Percentiles rank a stretch among this genome's conserved stretches.
phyloP scores from a whole-genome alignment of 2,797 vertebrate genomes.

The Phataginus tricuspis region DNA sequence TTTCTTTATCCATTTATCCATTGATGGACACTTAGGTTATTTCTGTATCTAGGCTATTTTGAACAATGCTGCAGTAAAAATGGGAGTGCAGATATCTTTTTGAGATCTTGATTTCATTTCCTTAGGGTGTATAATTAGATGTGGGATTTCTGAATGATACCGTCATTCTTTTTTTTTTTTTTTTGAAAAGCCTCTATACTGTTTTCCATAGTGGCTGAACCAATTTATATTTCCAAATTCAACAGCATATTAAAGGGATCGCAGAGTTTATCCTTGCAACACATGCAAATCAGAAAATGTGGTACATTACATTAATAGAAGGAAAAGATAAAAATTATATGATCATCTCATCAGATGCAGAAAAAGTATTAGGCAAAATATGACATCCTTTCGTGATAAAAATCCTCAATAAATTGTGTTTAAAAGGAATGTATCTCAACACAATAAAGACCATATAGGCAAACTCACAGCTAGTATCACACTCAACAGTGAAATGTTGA shows the following conservation, averaged over 20 bases:
- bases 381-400: not conserved
- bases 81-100: not conserved
- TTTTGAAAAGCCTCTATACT: not conserved
- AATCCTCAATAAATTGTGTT: not conserved
- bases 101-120: not conserved
- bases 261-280: not conserved
- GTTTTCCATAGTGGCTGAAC: not conserved
- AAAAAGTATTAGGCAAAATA: not conserved
- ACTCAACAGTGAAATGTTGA: not conserved
- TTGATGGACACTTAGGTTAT: not conserved
- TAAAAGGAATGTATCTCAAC: not conserved
- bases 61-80: not conserved
- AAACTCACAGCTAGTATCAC: not conserved
- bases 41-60: not conserved
- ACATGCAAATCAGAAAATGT: not conserved
- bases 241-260: not conserved
- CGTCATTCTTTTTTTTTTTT: not conserved
- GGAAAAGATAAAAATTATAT: not conserved
- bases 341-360: not conserved
- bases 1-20: not conserved
- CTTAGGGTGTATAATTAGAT: not conserved
- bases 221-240: not conserved
- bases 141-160: not conserved
- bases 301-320: not conserved
- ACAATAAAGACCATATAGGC: not conserved